These are phyloP conservation scores for Catocala sponsa DNA, from an alignment of 2,888 invertebrate species.

Conservation along the genomic window DNA sequence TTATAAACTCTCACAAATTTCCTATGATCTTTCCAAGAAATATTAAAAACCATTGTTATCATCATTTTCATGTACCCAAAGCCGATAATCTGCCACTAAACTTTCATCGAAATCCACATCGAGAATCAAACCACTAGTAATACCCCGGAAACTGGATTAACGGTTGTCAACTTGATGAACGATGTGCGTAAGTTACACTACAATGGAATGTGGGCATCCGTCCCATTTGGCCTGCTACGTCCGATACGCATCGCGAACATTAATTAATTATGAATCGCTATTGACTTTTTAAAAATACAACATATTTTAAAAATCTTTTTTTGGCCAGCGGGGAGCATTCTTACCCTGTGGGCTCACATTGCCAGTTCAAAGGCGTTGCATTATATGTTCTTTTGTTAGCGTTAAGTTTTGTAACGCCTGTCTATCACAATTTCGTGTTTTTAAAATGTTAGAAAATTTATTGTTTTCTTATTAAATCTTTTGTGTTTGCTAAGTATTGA, in stretches of 20 bases:
- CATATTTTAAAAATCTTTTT: constrained; percentile 34
- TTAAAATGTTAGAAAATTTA: constrained; percentile 17
- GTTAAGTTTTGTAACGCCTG: constrained; percentile 42
- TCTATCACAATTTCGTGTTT: constrained; percentile 35
- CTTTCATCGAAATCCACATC: constrained; percentile 16
- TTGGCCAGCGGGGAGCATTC: constrained; percentile 48
- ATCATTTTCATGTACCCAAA: too few relatives aligned
- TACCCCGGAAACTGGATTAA: constrained; percentile 85
- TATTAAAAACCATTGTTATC: too few relatives aligned
- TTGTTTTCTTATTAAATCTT: constrained; percentile 25
- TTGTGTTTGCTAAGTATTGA: constrained; percentile 1
- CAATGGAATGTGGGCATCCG: constrained; percentile 84
- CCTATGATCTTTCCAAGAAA: too few relatives aligned
- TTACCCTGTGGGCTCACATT: constrained; percentile 46
- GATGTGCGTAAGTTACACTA: constrained; percentile 86
- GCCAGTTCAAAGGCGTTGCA: constrained; percentile 36
- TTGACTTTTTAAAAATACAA: constrained; percentile 55
- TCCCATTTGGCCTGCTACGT: constrained; percentile 71
- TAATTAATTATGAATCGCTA: constrained; percentile 79
- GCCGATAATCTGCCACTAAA: too few relatives aligned
- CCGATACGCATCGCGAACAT: constrained; percentile 74
- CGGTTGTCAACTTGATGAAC: constrained; percentile 87
- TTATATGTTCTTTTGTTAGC: constrained; percentile 36
- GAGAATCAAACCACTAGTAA: constrained; percentile 59
- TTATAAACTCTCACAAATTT: too few relatives aligned